A percentile compares a stretch with the other conserved stretches of the same genome.
Conservation (phyloP, 2,888 invertebrate genomes). For the Epinotia demarniana region DNA sequence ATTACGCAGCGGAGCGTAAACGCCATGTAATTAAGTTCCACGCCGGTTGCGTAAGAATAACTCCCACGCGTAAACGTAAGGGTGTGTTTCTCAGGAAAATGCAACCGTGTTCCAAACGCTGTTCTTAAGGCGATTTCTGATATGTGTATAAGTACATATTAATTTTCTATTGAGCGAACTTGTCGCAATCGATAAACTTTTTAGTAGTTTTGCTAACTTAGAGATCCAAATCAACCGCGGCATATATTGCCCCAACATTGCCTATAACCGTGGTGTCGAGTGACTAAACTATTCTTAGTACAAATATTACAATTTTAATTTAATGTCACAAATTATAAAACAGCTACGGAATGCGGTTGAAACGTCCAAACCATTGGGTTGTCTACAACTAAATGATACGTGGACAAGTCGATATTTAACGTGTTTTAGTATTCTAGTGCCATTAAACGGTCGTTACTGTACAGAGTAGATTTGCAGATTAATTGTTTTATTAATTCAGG, state of each 20-base stretch:
- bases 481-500: conserved; percentile 33
- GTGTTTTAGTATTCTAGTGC: conserved; percentile 20
- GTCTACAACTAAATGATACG: neutral
- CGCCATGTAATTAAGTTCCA: conserved; percentile 59
- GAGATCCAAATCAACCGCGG: too few relatives aligned
- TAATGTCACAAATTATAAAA: neutral
- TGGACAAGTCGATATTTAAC: neutral
- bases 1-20: conserved; percentile 59
- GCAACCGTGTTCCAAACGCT: neutral
- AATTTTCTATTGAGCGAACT: too few relatives aligned
- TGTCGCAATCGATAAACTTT: too few relatives aligned
- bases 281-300: too few relatives aligned
- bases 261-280: too few relatives aligned
- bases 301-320: too few relatives aligned
- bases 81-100: neutral
- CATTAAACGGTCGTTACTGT: conserved; percentile 27
- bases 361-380: neutral
- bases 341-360: neutral
- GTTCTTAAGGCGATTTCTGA: neutral
- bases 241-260: too few relatives aligned
- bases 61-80: conserved; percentile 16
- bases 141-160: too few relatives aligned
- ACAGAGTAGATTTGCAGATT: conserved; percentile 22
- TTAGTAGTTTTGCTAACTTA: too few relatives aligned
- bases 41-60: conserved; percentile 49